phyloP scores from a whole-genome alignment of 2,113 vertebrate species.

The Dasyprocta punctata region DNA sequence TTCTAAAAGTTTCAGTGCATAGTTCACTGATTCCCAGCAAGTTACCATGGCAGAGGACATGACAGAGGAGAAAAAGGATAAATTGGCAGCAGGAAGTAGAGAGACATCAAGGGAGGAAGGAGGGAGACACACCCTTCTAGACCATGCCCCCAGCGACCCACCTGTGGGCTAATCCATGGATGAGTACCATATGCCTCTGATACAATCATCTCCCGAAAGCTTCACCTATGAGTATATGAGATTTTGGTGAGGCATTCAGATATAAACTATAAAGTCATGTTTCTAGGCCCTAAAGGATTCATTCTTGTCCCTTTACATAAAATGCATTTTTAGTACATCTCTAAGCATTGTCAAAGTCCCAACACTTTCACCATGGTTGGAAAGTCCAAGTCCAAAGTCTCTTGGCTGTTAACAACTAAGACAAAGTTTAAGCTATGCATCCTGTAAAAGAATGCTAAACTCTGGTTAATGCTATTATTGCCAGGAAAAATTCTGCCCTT shows the following conservation, averaged over 20 bases:
- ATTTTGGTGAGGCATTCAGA: neutral
- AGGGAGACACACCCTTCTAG: neutral
- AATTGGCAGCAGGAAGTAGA: neutral
- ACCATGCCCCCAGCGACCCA: neutral
- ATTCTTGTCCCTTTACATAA: neutral
- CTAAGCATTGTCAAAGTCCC: neutral
- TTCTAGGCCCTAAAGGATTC: neutral
- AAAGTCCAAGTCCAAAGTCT: neutral
- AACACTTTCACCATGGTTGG: neutral
- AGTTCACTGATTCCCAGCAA: neutral
- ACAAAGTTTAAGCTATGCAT: neutral
- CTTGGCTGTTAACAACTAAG: neutral
- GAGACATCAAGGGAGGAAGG: neutral
- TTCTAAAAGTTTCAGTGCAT: neutral
- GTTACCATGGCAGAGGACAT: neutral
- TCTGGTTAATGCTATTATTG: neutral
- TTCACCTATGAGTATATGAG: neutral
- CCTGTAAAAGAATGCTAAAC: neutral
- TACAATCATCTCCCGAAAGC: neutral
- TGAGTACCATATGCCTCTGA: neutral
- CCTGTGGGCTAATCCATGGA: neutral
- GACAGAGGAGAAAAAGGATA: neutral
- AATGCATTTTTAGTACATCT: neutral
- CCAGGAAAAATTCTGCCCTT: neutral
- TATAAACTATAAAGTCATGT: neutral